These are phyloP conservation scores for Neoascia interrupta DNA, from an alignment of 2,888 invertebrate genomes.

Conservation along the genomic window DNA sequence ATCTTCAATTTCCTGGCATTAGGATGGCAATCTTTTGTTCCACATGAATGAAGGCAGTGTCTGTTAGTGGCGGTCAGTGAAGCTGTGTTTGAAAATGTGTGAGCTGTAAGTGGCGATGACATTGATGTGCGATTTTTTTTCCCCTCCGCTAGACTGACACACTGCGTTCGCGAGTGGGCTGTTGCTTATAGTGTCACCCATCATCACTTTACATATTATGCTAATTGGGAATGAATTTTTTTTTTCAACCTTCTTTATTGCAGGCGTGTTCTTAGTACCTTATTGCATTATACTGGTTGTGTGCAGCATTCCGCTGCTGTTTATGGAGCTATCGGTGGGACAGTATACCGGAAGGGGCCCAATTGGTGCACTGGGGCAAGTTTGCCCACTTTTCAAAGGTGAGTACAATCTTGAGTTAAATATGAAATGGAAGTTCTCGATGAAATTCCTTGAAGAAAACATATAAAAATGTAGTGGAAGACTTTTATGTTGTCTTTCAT, in stretches of 20 bases:
- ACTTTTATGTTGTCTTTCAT: no score
- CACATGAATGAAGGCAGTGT: conserved; percentile 26
- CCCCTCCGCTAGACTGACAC: conserved; percentile 22
- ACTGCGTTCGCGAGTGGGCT: no score
- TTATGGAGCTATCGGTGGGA: conserved; percentile 95
- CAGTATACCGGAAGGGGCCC: conserved; percentile 96
- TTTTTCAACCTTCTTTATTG: conserved; percentile 63
- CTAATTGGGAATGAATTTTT: conserved; percentile 39
- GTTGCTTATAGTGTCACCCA: conserved; percentile 50
- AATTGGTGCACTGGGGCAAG: conserved; percentile 93
- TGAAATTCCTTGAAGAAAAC: no score
- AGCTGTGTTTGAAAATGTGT: conserved; percentile 5
- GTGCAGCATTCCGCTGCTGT: conserved; percentile 94
- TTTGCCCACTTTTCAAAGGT: conserved; percentile 97
- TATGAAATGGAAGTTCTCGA: no score
- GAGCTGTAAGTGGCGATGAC: conserved; percentile 32
- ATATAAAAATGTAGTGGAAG: no score
- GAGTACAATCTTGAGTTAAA: conserved; percentile 72
- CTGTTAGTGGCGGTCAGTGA: background rate
- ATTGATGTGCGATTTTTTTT: conserved; percentile 46
- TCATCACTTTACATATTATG: conserved; percentile 45
- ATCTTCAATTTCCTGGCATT: conserved; percentile 68
- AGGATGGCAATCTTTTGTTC: conserved; percentile 40
- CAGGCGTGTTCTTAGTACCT: conserved; percentile 96
- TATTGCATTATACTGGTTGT: conserved; percentile 94